Percentiles rank a stretch among this genome's conserved stretches.
Evolutionary conservation across 2,113 vertebrate species (phyloP).

Genomic region (Regulus satrapa): DNA sequence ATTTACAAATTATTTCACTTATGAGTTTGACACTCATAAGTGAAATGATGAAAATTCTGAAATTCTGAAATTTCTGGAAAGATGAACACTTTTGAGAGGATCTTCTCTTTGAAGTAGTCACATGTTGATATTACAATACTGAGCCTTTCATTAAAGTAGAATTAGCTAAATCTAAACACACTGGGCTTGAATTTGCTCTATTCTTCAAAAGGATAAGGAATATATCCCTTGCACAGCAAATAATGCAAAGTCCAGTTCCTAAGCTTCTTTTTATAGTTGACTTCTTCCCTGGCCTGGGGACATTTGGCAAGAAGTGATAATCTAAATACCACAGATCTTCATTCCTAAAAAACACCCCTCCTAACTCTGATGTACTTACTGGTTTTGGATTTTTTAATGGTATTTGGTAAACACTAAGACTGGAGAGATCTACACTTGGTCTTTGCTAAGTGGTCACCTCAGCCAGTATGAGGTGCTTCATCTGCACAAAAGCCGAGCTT

Average conservation of each 20-base stretch:
- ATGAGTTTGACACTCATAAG: not conserved
- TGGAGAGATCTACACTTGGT: rapidly evolving
- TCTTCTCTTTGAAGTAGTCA: not conserved
- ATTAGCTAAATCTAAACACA: not conserved
- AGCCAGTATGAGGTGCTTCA: rapidly evolving
- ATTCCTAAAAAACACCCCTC: not conserved
- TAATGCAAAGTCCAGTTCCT: not conserved
- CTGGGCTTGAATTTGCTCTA: not conserved
- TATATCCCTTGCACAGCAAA: not conserved
- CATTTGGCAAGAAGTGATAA: not conserved
- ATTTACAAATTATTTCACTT: not conserved
- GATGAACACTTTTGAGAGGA: not conserved
- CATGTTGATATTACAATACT: not conserved
- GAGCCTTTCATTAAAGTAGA: not conserved
- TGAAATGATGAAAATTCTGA: too few species aligned
- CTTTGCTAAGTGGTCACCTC: not conserved
- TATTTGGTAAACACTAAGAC: not conserved
- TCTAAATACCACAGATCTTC: not conserved
- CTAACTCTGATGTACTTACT: not conserved
- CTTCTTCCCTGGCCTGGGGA: not conserved
- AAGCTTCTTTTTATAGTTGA: not conserved
- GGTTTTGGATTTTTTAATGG: not conserved
- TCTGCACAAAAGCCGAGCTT: not conserved
- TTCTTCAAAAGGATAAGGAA: not conserved
- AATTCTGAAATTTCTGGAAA: not conserved